These are phyloP conservation scores for Scalopus aquaticus DNA, from an alignment of 2,113 vertebrate species.

Conservation along the genomic window DNA sequence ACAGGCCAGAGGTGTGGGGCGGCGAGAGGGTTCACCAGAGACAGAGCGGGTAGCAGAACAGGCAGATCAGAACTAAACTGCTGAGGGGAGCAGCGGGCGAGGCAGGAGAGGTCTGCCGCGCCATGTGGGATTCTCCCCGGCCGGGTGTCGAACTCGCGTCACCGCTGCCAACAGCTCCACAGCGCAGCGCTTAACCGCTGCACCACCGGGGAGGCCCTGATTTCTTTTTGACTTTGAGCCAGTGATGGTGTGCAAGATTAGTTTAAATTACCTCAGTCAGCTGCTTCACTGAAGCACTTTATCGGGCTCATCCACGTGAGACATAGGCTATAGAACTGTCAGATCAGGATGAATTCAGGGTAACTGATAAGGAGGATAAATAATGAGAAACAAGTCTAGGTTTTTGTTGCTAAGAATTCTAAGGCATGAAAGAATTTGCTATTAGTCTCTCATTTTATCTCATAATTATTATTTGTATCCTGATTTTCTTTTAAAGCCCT, in stretches of 20 bases:
- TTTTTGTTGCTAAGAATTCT: conserved; percentile 27
- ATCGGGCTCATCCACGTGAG: background rate
- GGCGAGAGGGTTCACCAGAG: too few species aligned
- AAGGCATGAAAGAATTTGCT: background rate
- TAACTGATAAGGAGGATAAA: background rate
- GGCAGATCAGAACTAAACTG: too few species aligned
- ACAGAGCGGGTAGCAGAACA: too few species aligned
- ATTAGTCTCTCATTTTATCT: background rate
- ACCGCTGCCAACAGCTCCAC: too few species aligned
- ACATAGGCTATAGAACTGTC: background rate
- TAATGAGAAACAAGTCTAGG: background rate
- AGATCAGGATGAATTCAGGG: background rate
- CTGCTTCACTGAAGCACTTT: background rate
- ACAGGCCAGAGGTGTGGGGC: too few species aligned
- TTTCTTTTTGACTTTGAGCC: conserved; percentile 26
- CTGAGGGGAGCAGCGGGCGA: too few species aligned
- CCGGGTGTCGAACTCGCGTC: too few species aligned
- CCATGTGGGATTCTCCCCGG: too few species aligned
- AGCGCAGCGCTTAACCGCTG: too few species aligned
- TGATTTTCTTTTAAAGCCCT: background rate
- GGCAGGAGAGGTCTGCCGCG: too few species aligned
- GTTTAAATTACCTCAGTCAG: background rate
- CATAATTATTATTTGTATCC: background rate
- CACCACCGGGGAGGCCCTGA: too few species aligned
- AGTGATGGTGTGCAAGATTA: background rate